Percentiles rank a stretch among this genome's conserved stretches.
Evolutionary conservation across 2,113 vertebrate genomes (phyloP).

Genomic region (Poeciliopsis occidentalis): DNA sequence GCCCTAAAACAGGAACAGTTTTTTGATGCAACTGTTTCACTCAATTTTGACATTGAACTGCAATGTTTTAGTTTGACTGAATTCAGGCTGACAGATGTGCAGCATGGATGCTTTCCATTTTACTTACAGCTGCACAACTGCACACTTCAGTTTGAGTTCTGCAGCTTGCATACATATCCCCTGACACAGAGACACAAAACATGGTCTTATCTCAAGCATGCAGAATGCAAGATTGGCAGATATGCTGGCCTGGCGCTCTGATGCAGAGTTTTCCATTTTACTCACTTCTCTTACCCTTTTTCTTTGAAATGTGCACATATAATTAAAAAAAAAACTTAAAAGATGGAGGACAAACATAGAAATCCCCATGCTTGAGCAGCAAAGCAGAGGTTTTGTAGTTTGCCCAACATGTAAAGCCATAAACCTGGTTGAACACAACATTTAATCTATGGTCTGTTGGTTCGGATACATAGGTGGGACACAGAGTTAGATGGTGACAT

Average conservation of each 20-base stretch:
- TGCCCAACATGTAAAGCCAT: not conserved
- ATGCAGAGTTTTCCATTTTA: constrained; percentile 14
- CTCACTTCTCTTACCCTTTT: not conserved
- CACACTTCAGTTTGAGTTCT: constrained; percentile 24
- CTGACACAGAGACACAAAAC: constrained; percentile 1
- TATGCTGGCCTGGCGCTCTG: constrained; percentile 24
- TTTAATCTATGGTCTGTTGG: not conserved
- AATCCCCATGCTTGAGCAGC: not conserved
- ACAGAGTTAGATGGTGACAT: not conserved
- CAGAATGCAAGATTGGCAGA: constrained; percentile 44
- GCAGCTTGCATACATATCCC: not conserved
- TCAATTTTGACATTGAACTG: constrained; percentile 4
- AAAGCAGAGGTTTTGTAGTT: not conserved
- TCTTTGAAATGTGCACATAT: not conserved
- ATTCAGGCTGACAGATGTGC: constrained; percentile 56
- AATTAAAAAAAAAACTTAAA: not conserved
- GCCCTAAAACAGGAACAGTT: not conserved
- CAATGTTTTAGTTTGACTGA: constrained; percentile 4
- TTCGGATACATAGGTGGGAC: not conserved
- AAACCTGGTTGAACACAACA: not conserved
- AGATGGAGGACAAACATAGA: not conserved
- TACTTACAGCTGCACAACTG: constrained; percentile 28
- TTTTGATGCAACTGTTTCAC: constrained; percentile 21
- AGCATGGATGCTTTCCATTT: constrained; percentile 36
- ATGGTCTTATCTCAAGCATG: constrained; percentile 55